Evolutionary conservation across 2,888 invertebrate species (phyloP).

Genomic region (Eilema depressum): DNA sequence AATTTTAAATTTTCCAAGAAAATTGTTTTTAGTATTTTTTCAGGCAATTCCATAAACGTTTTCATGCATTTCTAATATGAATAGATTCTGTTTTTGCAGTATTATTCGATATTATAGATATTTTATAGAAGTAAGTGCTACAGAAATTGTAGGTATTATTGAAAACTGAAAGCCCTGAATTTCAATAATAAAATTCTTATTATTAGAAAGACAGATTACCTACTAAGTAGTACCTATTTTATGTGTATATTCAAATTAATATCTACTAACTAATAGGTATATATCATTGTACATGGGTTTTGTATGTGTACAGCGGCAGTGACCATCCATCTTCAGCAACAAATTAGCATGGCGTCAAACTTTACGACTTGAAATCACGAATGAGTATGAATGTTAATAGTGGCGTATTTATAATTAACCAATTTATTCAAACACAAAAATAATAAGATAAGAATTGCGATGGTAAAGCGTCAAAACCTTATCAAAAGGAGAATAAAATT

Average conservation of each 20-base stretch:
- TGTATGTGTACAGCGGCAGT: neutral
- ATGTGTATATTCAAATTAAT: neutral
- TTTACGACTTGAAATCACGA: neutral
- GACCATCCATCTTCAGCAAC: neutral
- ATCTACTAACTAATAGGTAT: neutral
- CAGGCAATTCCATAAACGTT: neutral
- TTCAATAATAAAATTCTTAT: too few relatives aligned
- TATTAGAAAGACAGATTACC: too few relatives aligned
- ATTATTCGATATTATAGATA: too few relatives aligned
- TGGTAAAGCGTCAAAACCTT: too few relatives aligned
- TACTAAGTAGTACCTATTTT: neutral
- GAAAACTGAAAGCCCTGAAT: too few relatives aligned
- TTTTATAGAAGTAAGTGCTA: too few relatives aligned
- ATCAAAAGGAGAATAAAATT: too few relatives aligned
- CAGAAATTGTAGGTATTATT: too few relatives aligned
- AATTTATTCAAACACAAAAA: neutral
- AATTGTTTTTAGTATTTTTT: neutral
- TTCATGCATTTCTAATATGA: too few relatives aligned
- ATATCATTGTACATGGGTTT: neutral
- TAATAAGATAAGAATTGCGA: neutral
- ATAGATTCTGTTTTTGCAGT: too few relatives aligned
- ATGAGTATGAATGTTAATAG: neutral
- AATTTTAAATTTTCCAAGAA: neutral
- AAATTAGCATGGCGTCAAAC: neutral
- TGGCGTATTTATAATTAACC: neutral